These are phyloP conservation scores for Syncerus caffer DNA, from an alignment of 2,797 vertebrate species.

Conservation along the genomic window DNA sequence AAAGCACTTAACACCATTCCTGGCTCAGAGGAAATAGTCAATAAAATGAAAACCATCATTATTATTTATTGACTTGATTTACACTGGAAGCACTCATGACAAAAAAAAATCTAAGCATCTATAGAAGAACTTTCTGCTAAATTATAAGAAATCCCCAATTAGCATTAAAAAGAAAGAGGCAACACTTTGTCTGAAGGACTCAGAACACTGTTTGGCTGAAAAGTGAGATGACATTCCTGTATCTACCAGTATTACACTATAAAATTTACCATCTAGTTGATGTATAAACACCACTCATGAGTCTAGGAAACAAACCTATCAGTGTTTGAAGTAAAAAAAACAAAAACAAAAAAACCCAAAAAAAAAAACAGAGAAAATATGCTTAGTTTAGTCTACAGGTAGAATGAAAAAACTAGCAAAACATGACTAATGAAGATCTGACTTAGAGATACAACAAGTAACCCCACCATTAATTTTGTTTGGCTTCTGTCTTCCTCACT, in stretches of 20 bases:
- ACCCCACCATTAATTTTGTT: neutral
- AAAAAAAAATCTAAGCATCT: neutral
- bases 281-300: neutral
- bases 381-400: slow-evolving; percentile 20
- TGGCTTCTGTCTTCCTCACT: neutral
- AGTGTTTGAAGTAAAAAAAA: neutral
- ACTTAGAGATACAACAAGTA: neutral
- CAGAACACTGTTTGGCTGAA: neutral
- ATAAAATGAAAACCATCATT: neutral
- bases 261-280: neutral
- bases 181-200: neutral
- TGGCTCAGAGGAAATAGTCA: neutral
- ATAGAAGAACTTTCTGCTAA: neutral
- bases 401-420: slow-evolving; percentile 26
- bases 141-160: slow-evolving; percentile 5
- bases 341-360: too few relatives aligned
- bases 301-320: neutral
- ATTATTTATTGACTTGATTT: slow-evolving; percentile 16
- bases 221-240: neutral
- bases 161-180: neutral
- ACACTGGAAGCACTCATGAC: neutral
- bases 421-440: neutral
- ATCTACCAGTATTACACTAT: neutral
- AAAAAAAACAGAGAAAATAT: neutral
- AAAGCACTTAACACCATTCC: neutral